phyloP scores from a whole-genome alignment of 2,888 invertebrate species.

The Platycnemis pennipes region DNA sequence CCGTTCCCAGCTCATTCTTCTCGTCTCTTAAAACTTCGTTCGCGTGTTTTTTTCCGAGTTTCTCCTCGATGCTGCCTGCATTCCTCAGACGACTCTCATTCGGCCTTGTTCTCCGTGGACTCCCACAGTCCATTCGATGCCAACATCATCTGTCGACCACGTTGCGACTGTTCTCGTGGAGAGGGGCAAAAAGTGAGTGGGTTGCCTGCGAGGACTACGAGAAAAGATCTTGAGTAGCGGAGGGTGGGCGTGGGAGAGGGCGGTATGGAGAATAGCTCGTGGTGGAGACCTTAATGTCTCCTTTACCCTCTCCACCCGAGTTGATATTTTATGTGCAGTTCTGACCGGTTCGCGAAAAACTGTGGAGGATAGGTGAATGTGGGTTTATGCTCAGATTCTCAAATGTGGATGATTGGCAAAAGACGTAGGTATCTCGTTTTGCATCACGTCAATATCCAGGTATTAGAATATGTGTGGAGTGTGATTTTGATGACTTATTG shows the following conservation, averaged over 20 bases:
- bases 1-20: neutral
- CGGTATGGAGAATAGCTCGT: neutral
- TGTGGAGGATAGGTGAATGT: neutral
- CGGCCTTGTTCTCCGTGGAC: neutral
- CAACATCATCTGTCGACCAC: constrained; percentile 52
- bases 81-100: neutral
- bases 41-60: neutral
- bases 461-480: no score
- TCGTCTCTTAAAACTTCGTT: neutral
- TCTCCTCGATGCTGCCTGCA: no score
- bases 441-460: no score
- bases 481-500: no score
- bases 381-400: no score
- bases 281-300: neutral
- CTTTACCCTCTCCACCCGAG: neutral
- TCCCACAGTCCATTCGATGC: constrained; percentile 16
- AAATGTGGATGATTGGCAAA: no score
- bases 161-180: neutral
- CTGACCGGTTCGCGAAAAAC: neutral
- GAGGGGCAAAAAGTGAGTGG: neutral
- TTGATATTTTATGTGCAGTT: neutral
- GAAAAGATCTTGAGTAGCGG: neutral
- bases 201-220: neutral
- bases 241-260: neutral
- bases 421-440: no score